Conservation (phyloP, 2,797 vertebrate genomes). For the Catharus ustulatus region DNA sequence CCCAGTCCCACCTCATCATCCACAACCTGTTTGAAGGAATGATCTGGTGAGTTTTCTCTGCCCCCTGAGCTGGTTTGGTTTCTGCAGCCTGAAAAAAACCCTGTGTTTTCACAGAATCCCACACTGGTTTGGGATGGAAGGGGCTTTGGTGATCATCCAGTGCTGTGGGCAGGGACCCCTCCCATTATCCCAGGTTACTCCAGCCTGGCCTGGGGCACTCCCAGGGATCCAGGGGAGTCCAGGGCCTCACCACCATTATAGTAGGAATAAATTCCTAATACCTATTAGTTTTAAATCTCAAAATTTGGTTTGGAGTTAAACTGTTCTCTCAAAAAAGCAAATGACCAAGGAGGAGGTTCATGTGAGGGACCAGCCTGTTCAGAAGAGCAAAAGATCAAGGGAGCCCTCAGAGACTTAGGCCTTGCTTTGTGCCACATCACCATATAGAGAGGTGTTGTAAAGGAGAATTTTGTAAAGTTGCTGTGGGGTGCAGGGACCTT, state of each 20-base stretch:
- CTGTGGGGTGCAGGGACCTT: not conserved
- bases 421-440: not conserved
- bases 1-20: slow-evolving; percentile 98
- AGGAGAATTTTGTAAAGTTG: not conserved
- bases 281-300: not conserved
- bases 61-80: not conserved
- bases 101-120: fast-evolving
- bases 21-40: slow-evolving; percentile 99
- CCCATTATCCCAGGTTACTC: no score
- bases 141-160: not conserved
- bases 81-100: not conserved
- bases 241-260: not conserved
- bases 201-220: not conserved
- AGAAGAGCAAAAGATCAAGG: not conserved
- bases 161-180: no score
- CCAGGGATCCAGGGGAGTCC: not conserved
- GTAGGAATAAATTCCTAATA: not conserved
- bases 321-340: not conserved
- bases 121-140: not conserved
- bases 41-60: slow-evolving; percentile 88
- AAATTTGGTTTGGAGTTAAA: not conserved
- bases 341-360: not conserved
- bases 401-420: not conserved
- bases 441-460: not conserved
- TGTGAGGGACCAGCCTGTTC: no score